Base-by-base conservation (phyloP, 2,113 vertebrate genomes). In the Calypte anna region DNA sequence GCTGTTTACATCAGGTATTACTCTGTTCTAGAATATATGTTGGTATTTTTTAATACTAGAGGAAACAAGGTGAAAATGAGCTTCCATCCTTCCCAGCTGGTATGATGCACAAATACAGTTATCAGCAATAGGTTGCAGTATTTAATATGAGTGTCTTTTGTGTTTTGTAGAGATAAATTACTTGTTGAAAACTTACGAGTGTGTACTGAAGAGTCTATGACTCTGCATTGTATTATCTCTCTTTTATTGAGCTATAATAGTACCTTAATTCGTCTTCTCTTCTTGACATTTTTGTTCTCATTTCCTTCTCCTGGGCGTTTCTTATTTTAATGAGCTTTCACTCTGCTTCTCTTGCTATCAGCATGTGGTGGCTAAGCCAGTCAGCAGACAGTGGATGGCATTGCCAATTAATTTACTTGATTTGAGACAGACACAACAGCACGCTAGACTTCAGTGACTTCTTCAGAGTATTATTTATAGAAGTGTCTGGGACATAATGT, bases 361-460 rank as follows among this genome's bases (percentile, higher is more conserved):
- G 77, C 50, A 27, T 91, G 72, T 69, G 66, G 80, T 4, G 4
- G 66, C 62, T 84, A 78, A 84, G 58, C 50, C 57, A 79, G 50
- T 46, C 36, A 73, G 51, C 54, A 83, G 48, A 88, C 51, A 84
- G 78, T 1, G 31, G 64, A 50, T 31, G 84, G 74, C 55, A 69
- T 25, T 78, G 74, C 78, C 86, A 93, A 87, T 91, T 97, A 97
- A 96, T 93, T 94, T 89, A 46, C 54, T 82, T 76, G 80, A 59
- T 86, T 91, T 92, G 81, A 88, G 51, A 69, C 31, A 88, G 76
- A 79, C 67, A 84, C 55, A 90, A 94, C 61, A 81, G 28, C 55
- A 69, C 75, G 69, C 69, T 84, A 83, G 80, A 84, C 43, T 88
- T 91, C 80, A 76, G 77, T 93, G 66, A 46, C 61, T 97, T 88